These are phyloP conservation scores for Eonycteris spelaea DNA, from an alignment of 2,113 vertebrate genomes.

Conservation along the genomic window DNA sequence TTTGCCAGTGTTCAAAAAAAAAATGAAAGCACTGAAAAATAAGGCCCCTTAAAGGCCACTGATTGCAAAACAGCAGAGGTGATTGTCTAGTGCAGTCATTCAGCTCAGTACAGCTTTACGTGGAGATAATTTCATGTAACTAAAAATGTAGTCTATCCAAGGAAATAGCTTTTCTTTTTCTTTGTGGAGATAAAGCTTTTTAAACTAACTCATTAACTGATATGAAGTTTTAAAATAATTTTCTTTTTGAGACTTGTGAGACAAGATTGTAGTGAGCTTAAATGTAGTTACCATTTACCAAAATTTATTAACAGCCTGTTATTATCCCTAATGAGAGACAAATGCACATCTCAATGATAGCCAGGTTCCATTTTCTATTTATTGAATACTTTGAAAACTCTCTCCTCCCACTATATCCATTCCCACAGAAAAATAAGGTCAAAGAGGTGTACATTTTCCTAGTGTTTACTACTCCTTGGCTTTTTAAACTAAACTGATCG, in stretches of 20 bases:
- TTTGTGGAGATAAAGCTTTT: conserved; percentile 34
- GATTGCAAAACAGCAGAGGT: neutral
- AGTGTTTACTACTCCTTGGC: neutral
- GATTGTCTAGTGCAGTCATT: conserved; percentile 18
- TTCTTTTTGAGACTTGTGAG: conserved; percentile 44
- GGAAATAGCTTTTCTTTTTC: neutral
- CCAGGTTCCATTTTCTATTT: neutral
- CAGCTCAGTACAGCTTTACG: neutral
- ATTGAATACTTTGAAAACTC: neutral
- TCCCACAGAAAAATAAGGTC: neutral
- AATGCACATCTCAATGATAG: neutral
- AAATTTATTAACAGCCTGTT: neutral
- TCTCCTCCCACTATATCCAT: neutral
- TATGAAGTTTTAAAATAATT: conserved; percentile 53
- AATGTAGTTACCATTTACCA: conserved; percentile 20
- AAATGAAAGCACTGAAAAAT: conserved; percentile 37
- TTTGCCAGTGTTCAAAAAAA: conserved; percentile 18
- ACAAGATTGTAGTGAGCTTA: conserved; percentile 9
- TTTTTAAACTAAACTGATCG: neutral
- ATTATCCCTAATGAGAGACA: neutral
- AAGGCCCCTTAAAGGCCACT: conserved; percentile 3
- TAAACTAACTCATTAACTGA: conserved; percentile 37
- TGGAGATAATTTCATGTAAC: conserved; percentile 41
- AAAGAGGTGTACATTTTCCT: neutral
- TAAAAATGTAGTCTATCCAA: conserved; percentile 48